Base-by-base conservation (phyloP, 2,797 vertebrate genomes). In the Poeciliopsis presidionis region DNA sequence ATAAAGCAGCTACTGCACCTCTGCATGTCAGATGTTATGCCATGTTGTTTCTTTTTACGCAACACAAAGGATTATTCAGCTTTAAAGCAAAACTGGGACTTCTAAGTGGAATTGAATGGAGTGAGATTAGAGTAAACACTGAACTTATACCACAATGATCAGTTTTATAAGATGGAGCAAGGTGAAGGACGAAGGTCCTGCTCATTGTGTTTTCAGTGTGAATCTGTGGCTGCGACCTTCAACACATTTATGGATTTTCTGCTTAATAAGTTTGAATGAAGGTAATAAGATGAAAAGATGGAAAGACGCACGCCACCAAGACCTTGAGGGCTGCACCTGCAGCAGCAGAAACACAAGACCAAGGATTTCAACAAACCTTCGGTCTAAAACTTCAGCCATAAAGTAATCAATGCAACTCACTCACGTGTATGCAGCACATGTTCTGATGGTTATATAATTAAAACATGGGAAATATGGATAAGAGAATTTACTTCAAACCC, bases 301-400 rank as follows among this genome's bases (percentile, higher is more conserved):
- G 55, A 45, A 76, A 63, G 33, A 36, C 11, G 51, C 7, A 12
- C 3, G 43, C 18, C 59, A 74, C 45, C 51, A 46, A 82, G 65
- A 61, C 78, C 73, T 76, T 45, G 71, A 74, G 46, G 59, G 75
- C 41, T 22, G 33, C 47, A 65, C 7, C 18, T 39, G 61, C 61
- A 39, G 36, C 63, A 74, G 12, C 49, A 28, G 9, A 12, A 74
- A 78, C 63, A 74, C 63, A 74, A 4, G 70, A 59, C n/a, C 13
- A 7, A 41, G 33, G n/a, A 36, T 74, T 78, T 80, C 57, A 46
- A 69, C 76, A 59, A 70, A 70, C 45, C 49, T 74, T 77, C 72
- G 65, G 72, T 59, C 45, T 72, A 51, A 41, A 76, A 77, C 25
- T 46, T 65, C 20, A 25, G 63, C 6, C 39, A n/a, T 22, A 25